Evolutionary conservation across 2,113 vertebrate species (phyloP), one percentile per base, ranked within the genome.

Genomic region (Melanerpes aurifrons): DNA sequence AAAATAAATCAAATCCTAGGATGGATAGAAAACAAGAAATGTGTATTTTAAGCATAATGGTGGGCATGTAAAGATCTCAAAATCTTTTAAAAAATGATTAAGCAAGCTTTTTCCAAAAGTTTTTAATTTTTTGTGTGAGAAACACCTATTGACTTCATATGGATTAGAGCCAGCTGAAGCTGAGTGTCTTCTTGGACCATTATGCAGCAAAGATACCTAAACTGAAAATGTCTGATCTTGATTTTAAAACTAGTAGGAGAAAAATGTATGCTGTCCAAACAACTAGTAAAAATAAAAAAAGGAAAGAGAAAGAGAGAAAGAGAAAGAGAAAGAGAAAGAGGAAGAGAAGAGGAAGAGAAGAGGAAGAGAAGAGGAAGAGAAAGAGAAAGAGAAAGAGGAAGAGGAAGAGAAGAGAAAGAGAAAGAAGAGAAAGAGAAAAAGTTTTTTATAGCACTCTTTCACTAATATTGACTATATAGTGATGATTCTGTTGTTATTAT

Each of bases 1-100:
- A 81, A 91, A 96, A 87, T 25, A 85, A 87, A 77, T 50, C 85
- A 87, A 32, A 31, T 61, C 54, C 40, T 90, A 37, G 72, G 9
- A 28, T 40, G 66, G 12, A 48, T 68, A 77, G 62, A 45, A 91
- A 74, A 89, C 73, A 71, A 91, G 68, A 89, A 78, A 40, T 71
- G 29, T 24, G 62, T 35, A 48, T 86, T 92, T 91, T 32, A 59
- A 88, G 86, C 37, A 72, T 26, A 48, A 35, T 58, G 57, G 25
- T 81, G 61, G 14, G 12, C 26, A 40, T 18, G 29, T 6, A 74
- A 63, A 48, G 8, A 57, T 31, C 40, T 63, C 48, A 26, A 70
- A 75, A 54, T 86, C 13, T 92, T 94, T 83, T 35, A 3, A 81
- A 92, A 85, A 74, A 17, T 12, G 24, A 80, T 68, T 62, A 81